Conservation (phyloP, 2,888 invertebrate genomes). For the Aelia acuminata region DNA sequence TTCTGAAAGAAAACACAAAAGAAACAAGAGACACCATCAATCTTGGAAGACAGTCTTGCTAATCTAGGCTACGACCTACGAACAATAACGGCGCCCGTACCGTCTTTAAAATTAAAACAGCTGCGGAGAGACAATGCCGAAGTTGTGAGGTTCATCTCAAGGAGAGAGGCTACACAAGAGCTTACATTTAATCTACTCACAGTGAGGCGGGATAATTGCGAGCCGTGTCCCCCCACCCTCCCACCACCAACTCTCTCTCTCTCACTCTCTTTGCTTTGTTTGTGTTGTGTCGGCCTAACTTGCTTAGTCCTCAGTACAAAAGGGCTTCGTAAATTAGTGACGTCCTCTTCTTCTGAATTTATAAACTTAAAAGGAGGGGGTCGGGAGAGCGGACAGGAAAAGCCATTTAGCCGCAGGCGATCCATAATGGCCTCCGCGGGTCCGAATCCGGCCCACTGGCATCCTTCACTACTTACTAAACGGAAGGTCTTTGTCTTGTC, state of each 20-base stretch:
- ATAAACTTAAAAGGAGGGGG: conserved; percentile 11
- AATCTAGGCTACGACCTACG: background rate
- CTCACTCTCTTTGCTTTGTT: background rate
- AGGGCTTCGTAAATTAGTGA: background rate
- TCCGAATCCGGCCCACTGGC: background rate
- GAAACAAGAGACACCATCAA: background rate
- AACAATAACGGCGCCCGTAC: background rate
- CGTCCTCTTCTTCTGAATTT: conserved; percentile 33
- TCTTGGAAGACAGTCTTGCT: background rate
- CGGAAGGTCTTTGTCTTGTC: conserved; percentile 7
- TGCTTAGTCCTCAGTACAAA: background rate
- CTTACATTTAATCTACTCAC: conserved; percentile 41
- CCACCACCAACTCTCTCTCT: too few species aligned
- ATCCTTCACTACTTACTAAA: background rate
- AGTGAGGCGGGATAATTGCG: conserved; percentile 13
- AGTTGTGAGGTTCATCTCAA: conserved; percentile 11
- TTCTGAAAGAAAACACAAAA: too few species aligned
- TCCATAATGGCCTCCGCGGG: background rate
- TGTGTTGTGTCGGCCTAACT: background rate
- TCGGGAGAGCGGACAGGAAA: background rate
- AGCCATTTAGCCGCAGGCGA: background rate
- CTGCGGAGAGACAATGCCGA: conserved; percentile 4
- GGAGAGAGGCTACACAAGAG: background rate
- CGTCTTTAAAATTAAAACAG: conserved; percentile 20
- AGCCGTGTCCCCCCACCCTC: background rate